phyloP scores from a whole-genome alignment of 2,797 vertebrate genomes.

The Botia kubotai region DNA sequence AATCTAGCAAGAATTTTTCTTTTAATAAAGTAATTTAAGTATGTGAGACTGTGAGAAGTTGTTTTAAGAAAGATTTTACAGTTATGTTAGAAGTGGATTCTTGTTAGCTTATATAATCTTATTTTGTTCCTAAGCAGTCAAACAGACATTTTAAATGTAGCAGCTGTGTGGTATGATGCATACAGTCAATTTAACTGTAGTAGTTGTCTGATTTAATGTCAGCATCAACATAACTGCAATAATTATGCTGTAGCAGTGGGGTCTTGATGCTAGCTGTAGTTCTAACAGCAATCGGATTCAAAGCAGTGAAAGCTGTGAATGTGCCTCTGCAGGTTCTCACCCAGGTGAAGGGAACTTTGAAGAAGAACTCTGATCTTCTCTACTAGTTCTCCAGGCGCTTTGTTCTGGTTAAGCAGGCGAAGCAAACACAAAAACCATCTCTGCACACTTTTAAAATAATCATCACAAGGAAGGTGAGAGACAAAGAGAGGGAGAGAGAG shows the following conservation, averaged over 20 bases:
- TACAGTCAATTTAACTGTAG: neutral
- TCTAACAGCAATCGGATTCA: slow-evolving; percentile 33
- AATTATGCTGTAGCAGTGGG: neutral
- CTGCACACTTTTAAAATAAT: slow-evolving; percentile 75
- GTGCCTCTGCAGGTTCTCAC: slow-evolving; percentile 56
- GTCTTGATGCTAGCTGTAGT: neutral
- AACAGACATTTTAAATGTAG: neutral
- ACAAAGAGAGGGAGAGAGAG: slow-evolving; percentile 42
- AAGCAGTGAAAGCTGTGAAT: slow-evolving; percentile 37
- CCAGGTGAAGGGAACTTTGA: slow-evolving; percentile 56
- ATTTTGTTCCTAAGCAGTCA: neutral
- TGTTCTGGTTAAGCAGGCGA: slow-evolving; percentile 67
- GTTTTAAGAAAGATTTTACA: too few species aligned
- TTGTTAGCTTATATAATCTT: neutral
- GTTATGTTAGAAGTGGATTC: too few species aligned
- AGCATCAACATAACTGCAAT: slow-evolving; percentile 13
- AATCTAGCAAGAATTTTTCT: too few species aligned
- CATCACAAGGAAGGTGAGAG: slow-evolving; percentile 69
- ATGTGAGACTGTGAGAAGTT: too few species aligned
- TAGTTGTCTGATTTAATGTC: neutral
- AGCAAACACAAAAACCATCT: slow-evolving; percentile 72
- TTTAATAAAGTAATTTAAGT: too few species aligned
- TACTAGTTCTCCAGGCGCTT: slow-evolving; percentile 65
- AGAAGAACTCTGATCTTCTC: slow-evolving; percentile 61
- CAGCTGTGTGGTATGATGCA: neutral